Evolutionary conservation across 2,797 vertebrate species (phyloP).

Genomic region (Microhierax caerulescens): DNA sequence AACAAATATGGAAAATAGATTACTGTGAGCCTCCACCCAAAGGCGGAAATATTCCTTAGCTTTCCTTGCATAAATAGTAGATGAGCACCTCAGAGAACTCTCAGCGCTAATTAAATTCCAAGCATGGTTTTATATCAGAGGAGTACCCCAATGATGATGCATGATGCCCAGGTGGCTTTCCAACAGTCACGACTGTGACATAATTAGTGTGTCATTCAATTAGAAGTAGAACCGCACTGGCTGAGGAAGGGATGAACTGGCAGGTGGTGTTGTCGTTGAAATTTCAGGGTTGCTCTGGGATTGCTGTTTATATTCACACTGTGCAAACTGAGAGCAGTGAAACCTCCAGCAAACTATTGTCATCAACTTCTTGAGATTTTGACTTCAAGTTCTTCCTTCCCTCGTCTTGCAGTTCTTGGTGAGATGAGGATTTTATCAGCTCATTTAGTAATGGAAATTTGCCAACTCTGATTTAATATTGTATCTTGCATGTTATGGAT

Average conservation of each 20-base stretch:
- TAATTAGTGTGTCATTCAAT: neutral
- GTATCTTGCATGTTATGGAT: neutral
- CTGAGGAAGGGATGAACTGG: neutral
- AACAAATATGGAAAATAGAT: accelerated
- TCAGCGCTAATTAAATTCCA: neutral
- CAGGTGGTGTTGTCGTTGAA: neutral
- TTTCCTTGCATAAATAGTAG: neutral
- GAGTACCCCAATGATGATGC: neutral
- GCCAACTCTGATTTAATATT: neutral
- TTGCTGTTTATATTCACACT: neutral
- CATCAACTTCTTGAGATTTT: neutral
- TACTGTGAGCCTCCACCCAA: neutral
- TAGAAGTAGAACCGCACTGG: neutral
- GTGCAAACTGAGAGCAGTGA: neutral
- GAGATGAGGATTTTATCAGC: neutral
- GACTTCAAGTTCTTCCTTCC: neutral
- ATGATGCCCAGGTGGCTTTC: neutral
- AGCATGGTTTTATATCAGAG: neutral
- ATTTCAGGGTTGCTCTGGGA: neutral
- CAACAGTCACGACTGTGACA: neutral
- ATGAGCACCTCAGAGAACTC: neutral
- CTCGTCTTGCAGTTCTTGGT: neutral
- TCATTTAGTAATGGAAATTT: neutral
- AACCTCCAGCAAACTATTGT: neutral
- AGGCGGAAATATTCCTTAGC: neutral